Base-by-base conservation (phyloP, 2,113 vertebrate genomes). In the Cricetomys ansorgei region DNA sequence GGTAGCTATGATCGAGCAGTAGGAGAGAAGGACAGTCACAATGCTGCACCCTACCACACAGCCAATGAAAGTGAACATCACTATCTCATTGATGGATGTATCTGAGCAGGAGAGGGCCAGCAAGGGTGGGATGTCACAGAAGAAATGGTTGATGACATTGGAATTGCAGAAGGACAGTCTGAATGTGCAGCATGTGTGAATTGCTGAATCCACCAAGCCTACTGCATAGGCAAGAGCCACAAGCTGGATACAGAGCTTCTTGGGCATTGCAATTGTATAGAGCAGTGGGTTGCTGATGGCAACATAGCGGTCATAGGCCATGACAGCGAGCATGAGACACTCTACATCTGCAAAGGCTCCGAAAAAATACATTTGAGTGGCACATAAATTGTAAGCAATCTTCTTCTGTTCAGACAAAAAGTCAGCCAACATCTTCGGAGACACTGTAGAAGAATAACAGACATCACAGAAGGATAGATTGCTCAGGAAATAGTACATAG, bases 291-390 rank as follows among this genome's bases (percentile, higher is more conserved):
- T 98, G 37, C 95, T 97, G 67, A 98, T 96, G 27, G 96, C 97
- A 25, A 94, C 70, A 4, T 98, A 98, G 3, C 40, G 62, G 34
- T 98, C 97, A 55, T 98, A 98, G 2, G 97, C 97, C 97, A 97
- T 98, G 59, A 96, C 31, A 31, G 97, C 89, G 48, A 98, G 31
- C 79, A 98, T 89, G 53, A 96, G 88, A 67, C 95, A 96, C 57
- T 98, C 97, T 15, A 93, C 31, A 50, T 95, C 88, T 13, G 87
- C 96, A 91, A 98, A 97, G 12, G 75, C 70, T 0, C 97, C 89
- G 4, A 94, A 98, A 37, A 96, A 80, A 37, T 94, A 97, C 94
- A 98, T 94, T 67, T 97, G 97, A 7, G 92, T 40, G 6, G 90
- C 81, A 81, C 97, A 98, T 13, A 95, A 29, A 10, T 73, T 80